A percentile compares a stretch with the other conserved stretches of the same genome.
Evolutionary conservation across 2,888 invertebrate species (phyloP).

Genomic region (Drosophila emarginata): DNA sequence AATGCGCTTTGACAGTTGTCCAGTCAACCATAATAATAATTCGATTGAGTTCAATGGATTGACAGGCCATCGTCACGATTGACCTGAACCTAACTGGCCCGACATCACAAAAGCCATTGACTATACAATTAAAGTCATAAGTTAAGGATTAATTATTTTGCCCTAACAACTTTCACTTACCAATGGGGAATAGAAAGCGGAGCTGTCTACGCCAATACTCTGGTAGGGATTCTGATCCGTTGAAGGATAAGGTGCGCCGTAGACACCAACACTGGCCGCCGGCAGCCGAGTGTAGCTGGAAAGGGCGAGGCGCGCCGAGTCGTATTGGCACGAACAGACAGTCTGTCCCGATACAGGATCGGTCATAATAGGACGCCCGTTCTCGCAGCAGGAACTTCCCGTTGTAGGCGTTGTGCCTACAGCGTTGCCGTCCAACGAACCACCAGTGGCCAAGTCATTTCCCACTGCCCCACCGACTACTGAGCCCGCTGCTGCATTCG

Average conservation of each 20-base stretch:
- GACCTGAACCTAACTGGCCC: constrained; percentile 23
- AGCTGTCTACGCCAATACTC: constrained; percentile 95
- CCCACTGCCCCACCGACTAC: constrained; percentile 23
- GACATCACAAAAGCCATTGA: constrained; percentile 54
- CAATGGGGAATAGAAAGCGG: constrained; percentile 97
- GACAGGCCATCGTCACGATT: constrained; percentile 64
- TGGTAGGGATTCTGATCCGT: constrained; percentile 96
- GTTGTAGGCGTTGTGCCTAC: constrained; percentile 70
- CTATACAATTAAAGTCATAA: constrained; percentile 80
- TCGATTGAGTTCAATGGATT: constrained; percentile 79
- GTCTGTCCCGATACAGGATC: constrained; percentile 96
- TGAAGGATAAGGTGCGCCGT: constrained; percentile 93
- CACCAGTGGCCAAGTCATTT: constrained; percentile 48
- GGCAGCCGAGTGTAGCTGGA: constrained; percentile 91
- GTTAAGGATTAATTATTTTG: constrained; percentile 77
- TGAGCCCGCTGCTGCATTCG: constrained; percentile 74
- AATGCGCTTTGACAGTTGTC: constrained; percentile 79
- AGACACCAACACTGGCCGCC: constrained; percentile 90
- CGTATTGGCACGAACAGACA: constrained; percentile 97
- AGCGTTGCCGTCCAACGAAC: constrained; percentile 69
- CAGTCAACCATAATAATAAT: constrained; percentile 80
- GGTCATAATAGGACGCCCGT: constrained; percentile 94
- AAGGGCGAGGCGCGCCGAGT: constrained; percentile 92
- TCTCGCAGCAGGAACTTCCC: constrained; percentile 90
- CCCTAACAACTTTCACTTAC: constrained; percentile 86